These are phyloP conservation scores for Mystacides longicornis DNA, from an alignment of 2,888 invertebrate genomes.

Conservation along the genomic window DNA sequence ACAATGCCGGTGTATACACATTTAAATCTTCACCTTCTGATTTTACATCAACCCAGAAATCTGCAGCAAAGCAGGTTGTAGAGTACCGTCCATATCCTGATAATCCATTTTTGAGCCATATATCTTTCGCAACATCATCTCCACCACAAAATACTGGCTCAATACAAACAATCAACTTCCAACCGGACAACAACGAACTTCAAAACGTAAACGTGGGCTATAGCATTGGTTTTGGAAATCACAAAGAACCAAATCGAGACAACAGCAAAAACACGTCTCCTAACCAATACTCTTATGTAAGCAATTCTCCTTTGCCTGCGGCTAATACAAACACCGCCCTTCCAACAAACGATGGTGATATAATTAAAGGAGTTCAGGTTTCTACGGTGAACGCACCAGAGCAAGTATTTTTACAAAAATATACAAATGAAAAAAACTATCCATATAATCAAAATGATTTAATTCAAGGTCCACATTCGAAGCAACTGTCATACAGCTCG, in stretches of 20 bases:
- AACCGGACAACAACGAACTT: slow-evolving; percentile 39
- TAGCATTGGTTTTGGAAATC: slow-evolving; percentile 28
- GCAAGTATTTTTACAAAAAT: slow-evolving; percentile 11
- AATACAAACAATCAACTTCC: slow-evolving; percentile 34
- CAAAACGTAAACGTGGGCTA: slow-evolving; percentile 28
- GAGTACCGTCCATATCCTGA: slow-evolving; percentile 25
- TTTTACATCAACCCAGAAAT: slow-evolving; percentile 30
- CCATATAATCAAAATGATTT: slow-evolving; percentile 2
- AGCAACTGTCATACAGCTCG: slow-evolving; percentile 2
- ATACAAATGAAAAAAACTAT: not conserved
- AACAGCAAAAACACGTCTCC: slow-evolving; percentile 5
- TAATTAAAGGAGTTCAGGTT: slow-evolving; percentile 23
- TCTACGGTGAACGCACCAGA: slow-evolving; percentile 21
- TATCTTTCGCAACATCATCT: slow-evolving; percentile 19
- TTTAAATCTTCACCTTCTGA: slow-evolving; percentile 9
- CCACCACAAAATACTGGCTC: slow-evolving; percentile 17
- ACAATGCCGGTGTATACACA: slow-evolving; percentile 7
- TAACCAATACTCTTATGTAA: slow-evolving; percentile 17
- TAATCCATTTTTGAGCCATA: slow-evolving; percentile 25
- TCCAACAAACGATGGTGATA: slow-evolving; percentile 16
- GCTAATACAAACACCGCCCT: slow-evolving; percentile 17
- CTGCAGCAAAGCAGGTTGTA: slow-evolving; percentile 16
- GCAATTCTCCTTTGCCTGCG: slow-evolving; percentile 9
- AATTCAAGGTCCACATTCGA: not conserved
- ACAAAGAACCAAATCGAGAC: slow-evolving; percentile 8